phyloP scores from a whole-genome alignment of 2,113 vertebrate genomes.

The Abramis brama region DNA sequence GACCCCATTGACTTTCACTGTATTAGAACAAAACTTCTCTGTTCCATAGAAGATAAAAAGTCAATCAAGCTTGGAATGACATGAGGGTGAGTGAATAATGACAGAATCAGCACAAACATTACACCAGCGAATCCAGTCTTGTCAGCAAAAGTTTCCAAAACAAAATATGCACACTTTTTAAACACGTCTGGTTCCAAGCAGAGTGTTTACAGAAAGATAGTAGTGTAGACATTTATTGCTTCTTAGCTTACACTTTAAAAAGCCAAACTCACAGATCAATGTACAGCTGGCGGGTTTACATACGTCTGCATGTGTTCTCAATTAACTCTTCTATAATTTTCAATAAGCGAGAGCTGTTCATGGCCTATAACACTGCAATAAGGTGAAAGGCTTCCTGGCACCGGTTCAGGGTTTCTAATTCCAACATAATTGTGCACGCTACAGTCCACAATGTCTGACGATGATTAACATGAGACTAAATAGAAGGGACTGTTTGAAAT shows the following conservation, averaged over 20 bases:
- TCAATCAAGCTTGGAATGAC: background rate
- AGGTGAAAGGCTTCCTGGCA: constrained; percentile 55
- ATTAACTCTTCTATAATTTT: constrained; percentile 69
- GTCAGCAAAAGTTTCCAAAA: constrained; percentile 20
- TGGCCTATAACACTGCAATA: constrained; percentile 44
- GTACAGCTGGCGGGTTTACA: constrained; percentile 65
- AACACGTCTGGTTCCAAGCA: constrained; percentile 56
- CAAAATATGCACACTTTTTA: background rate
- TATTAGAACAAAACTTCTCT: background rate
- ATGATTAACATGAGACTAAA: constrained; percentile 38
- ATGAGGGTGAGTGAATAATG: background rate
- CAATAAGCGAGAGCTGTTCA: constrained; percentile 39
- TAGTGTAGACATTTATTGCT: constrained; percentile 64
- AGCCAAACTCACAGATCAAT: constrained; percentile 57
- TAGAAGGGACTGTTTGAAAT: constrained; percentile 48
- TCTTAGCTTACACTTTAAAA: constrained; percentile 50
- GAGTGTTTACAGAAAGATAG: constrained; percentile 64
- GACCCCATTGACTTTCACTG: background rate
- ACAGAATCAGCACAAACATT: background rate
- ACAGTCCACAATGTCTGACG: constrained; percentile 35
- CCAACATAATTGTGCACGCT: constrained; percentile 60
- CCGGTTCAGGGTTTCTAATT: constrained; percentile 60
- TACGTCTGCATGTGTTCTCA: constrained; percentile 62
- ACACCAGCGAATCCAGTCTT: background rate
- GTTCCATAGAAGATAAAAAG: background rate